Evolutionary conservation across 2,888 invertebrate genomes (phyloP), one percentile per base, ranked within the genome.

Genomic region (Acanthosepion esculentum): DNA sequence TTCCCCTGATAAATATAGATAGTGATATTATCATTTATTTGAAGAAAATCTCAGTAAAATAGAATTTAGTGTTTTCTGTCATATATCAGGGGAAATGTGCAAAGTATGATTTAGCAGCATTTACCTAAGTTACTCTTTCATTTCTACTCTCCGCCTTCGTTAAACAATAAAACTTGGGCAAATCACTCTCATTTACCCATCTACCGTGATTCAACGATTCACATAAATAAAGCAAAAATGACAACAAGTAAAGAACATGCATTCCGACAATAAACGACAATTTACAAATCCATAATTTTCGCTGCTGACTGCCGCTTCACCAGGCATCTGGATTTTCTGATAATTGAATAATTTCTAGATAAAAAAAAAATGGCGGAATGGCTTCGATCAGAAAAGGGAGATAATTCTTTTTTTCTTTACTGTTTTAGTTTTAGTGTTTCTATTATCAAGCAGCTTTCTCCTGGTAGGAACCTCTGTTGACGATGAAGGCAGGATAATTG

Each of bases 261-360:
- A 12, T 78, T 78, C 78, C n/a, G n/a, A 33, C 78, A 78, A 33
- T 78, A 15, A 78, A 78, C n/a, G 78, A n/a, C 78, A 78, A 78
- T n/a, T n/a, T n/a, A 78, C 78, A 78, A 78, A 78, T 78, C 78
- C 78, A 78, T 78, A n/a, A 78, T 78, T 78, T 78, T 78, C n/a
- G n/a, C 78, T 78, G 78, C 78, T 4, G n/a, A n/a, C n/a, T 33
- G 78, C 78, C 78, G 33, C 33, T 78, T 78, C 18, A 18, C 33
- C 5, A 33, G 78, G 78, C 78, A 78, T 78, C 78, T 78, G 78
- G 78, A 78, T 33, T 78, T 15, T 10, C 12, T 12, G n/a, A 78
- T 78, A 78, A 78, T 78, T 78, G n/a, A 33, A 78, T 78, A 33
- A 78, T 78, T 78, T 78, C 10, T 33, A 78, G n/a, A 78, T 0